These are phyloP conservation scores for Synaphobranchus kaupii DNA, from an alignment of 2,797 vertebrate species.

Conservation along the genomic window DNA sequence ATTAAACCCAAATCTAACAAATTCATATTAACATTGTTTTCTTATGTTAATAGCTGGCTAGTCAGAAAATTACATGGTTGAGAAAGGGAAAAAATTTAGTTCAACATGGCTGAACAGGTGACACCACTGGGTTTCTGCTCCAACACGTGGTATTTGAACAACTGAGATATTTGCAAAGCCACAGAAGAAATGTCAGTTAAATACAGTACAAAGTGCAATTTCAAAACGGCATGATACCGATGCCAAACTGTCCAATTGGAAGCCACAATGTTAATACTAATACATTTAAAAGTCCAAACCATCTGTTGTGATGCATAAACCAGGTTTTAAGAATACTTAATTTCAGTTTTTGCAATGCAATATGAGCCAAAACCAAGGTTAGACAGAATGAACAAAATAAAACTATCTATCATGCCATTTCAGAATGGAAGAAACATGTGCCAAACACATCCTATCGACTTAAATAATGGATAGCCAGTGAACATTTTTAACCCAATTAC, in stretches of 20 bases:
- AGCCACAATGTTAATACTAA: neutral
- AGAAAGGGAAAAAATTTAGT: neutral
- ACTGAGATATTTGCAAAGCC: neutral
- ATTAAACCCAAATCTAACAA: neutral
- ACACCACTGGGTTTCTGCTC: neutral
- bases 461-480: too few species aligned
- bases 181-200: neutral
- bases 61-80: neutral
- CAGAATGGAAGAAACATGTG: neutral
- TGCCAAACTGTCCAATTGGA: neutral
- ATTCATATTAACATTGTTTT: neutral
- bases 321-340: neutral
- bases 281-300: neutral
- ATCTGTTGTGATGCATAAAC: neutral
- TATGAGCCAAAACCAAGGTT: neutral
- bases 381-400: neutral
- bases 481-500: neutral
- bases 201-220: constrained; percentile 23
- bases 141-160: neutral
- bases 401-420: neutral
- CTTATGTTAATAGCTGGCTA: neutral
- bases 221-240: neutral
- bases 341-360: neutral
- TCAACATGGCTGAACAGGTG: neutral
- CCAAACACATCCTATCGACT: neutral